Evolutionary conservation across 2,797 vertebrate genomes (phyloP).

Genomic region (Scyliorhinus canicula): DNA sequence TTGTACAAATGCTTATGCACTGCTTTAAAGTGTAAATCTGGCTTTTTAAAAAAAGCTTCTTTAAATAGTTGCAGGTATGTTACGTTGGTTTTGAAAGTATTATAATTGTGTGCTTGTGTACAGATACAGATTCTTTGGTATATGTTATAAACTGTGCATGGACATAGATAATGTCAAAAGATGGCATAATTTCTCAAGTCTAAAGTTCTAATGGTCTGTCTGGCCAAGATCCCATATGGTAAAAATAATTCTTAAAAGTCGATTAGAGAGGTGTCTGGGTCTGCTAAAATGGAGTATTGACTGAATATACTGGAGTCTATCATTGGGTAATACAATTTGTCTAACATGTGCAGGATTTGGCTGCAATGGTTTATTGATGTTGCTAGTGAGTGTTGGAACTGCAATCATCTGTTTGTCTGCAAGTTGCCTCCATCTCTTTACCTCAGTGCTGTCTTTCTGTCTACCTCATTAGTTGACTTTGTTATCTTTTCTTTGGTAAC

Average conservation of each 20-base stretch:
- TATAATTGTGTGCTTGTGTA: background rate
- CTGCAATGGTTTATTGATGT: background rate
- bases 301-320: background rate
- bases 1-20: background rate
- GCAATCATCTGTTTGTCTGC: background rate
- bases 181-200: background rate
- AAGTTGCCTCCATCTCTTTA: background rate
- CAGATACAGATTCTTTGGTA: background rate
- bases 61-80: background rate
- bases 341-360: background rate
- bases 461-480: background rate
- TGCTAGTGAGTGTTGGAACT: background rate
- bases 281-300: background rate
- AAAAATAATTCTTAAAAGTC: constrained; percentile 3
- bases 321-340: background rate
- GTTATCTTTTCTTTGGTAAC: background rate
- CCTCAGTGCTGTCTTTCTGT: background rate
- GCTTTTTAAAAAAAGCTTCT: background rate
- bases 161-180: constrained; percentile 17
- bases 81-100: background rate
- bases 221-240: constrained; percentile 3
- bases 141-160: background rate
- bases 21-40: background rate
- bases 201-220: constrained; percentile 18
- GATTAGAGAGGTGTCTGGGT: background rate